Percentiles rank a stretch among this genome's conserved stretches.
Evolutionary conservation across 1,140 invertebrate species (phyloP).

Genomic region (Drosophila azteca): DNA sequence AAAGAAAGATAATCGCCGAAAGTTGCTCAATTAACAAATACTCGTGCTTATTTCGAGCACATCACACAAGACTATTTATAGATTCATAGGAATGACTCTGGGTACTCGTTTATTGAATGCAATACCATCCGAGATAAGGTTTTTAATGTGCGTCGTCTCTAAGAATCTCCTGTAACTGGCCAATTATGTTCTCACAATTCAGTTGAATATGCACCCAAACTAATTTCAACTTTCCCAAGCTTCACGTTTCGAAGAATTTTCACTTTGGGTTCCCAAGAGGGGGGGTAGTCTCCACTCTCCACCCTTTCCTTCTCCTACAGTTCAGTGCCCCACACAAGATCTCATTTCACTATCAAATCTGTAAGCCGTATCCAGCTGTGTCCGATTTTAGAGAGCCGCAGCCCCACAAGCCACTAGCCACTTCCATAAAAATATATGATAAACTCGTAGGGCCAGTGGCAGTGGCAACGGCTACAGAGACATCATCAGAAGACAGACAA

Average conservation of each 20-base stretch:
- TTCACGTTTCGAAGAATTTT: slow-evolving; percentile 23
- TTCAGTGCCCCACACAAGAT: slow-evolving; percentile 9
- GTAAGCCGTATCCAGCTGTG: slow-evolving; percentile 35
- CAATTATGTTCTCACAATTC: slow-evolving; percentile 4
- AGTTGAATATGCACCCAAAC: slow-evolving; percentile 10
- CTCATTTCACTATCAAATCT: slow-evolving; percentile 48
- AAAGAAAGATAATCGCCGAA: slow-evolving; percentile 58
- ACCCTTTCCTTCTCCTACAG: neutral
- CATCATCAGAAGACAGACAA: slow-evolving; percentile 41
- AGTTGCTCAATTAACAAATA: slow-evolving; percentile 57
- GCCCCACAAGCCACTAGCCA: slow-evolving; percentile 3
- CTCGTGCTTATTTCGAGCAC: slow-evolving; percentile 25
- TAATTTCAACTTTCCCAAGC: slow-evolving; percentile 39
- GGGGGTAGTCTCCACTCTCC: no score
- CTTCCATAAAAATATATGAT: slow-evolving; percentile 31
- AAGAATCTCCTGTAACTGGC: neutral
- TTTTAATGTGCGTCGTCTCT: no score
- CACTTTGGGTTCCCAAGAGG: slow-evolving; percentile 13
- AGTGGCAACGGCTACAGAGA: slow-evolving; percentile 11
- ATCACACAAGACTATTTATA: slow-evolving; percentile 11
- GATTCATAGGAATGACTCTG: neutral
- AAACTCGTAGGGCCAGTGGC: neutral
- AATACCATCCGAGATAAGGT: no score
- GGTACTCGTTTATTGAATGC: no score
- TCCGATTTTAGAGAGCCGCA: slow-evolving; percentile 7